A percentile compares a stretch with the other conserved stretches of the same genome.
Evolutionary conservation across 2,888 invertebrate genomes (phyloP).

Genomic region (Cheilosia pagana): DNA sequence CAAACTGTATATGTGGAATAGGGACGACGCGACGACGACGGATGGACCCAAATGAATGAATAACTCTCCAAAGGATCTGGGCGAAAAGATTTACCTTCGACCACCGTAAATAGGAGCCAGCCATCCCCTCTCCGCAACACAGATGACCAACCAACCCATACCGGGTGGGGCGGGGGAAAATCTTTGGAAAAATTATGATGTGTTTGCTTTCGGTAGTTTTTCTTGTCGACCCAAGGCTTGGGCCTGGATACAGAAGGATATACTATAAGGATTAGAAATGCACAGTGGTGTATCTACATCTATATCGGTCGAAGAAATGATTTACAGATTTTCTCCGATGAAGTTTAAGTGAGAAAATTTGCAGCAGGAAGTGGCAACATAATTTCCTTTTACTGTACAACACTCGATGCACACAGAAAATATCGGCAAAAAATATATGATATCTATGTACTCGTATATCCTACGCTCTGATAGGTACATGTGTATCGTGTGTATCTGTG

Average conservation of each 20-base stretch:
- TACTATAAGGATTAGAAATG: conserved; percentile 50
- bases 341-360: conserved; percentile 74
- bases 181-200: conserved; percentile 70
- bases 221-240: conserved; percentile 17
- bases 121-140: conserved; percentile 17
- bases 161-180: conserved; percentile 14
- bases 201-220: conserved; percentile 67
- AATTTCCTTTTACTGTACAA: conserved; percentile 64
- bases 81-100: conserved; percentile 60
- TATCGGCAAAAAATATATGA: conserved; percentile 10
- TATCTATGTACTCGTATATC: too few species aligned
- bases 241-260: not conserved
- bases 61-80: conserved; percentile 54
- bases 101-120: conserved; percentile 24
- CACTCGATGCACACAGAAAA: conserved; percentile 52
- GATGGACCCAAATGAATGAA: conserved; percentile 42
- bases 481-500: conserved; percentile 21
- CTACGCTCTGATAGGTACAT: conserved; percentile 21
- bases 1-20: not conserved
- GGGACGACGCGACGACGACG: not conserved
- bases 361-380: conserved; percentile 74
- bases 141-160: conserved; percentile 12
- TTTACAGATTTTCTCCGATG: conserved; percentile 70
- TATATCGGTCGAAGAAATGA: conserved; percentile 56
- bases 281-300: conserved; percentile 22